These are phyloP conservation scores for Pterobdella sp. DNA, from an alignment of 2,888 invertebrate species.

Conservation along the genomic window DNA sequence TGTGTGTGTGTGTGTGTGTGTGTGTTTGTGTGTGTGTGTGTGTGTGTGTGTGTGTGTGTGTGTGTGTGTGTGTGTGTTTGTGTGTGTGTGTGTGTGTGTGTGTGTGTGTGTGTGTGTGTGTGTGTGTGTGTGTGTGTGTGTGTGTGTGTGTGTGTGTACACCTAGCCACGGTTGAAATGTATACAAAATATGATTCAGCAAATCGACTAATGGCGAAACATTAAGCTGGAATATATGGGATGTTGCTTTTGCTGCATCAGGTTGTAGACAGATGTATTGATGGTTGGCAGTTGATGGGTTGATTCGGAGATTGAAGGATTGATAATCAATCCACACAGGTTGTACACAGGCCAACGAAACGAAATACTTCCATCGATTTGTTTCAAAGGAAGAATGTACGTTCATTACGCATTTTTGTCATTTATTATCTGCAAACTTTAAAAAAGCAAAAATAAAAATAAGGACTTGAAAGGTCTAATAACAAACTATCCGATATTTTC, in stretches of 20 bases:
- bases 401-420: conserved; percentile 24
- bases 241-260: no score
- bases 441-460: no score
- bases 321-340: no score
- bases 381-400: conserved; percentile 55
- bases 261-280: no score
- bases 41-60: conserved; percentile 1
- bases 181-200: no score
- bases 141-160: conserved; percentile 1
- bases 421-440: not conserved
- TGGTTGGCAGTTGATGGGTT: no score
- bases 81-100: not conserved
- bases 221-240: no score
- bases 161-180: no score
- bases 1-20: not conserved
- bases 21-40: not conserved
- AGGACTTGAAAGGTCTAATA: no score
- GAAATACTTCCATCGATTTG: conserved; percentile 55
- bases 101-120: conserved; percentile 1
- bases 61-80: not conserved
- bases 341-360: conserved; percentile 54
- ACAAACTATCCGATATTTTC: no score
- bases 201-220: no score
- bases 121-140: conserved; percentile 1
- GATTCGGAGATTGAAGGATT: no score